A percentile compares a stretch with the other conserved stretches of the same genome.
These are phyloP conservation scores for Chymomyza amoena DNA, from an alignment of 2,888 invertebrate genomes.

Conservation along the genomic window DNA sequence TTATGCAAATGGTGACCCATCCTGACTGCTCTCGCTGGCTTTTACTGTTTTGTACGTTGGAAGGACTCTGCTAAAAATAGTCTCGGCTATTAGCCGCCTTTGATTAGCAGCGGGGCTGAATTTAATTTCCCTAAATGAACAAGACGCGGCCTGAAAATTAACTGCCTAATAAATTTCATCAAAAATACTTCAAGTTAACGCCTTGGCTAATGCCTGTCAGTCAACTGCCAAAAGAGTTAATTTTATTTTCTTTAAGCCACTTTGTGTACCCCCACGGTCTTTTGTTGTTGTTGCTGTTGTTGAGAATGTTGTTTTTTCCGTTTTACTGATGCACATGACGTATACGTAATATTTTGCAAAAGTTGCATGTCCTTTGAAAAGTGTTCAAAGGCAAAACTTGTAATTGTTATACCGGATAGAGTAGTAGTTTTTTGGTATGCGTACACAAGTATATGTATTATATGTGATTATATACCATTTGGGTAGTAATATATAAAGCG, in stretches of 20 bases:
- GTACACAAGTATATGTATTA: too few relatives aligned
- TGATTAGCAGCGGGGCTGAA: constrained; percentile 29
- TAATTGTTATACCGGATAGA: constrained; percentile 20
- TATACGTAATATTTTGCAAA: constrained; percentile 41
- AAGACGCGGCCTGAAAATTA: constrained; percentile 43
- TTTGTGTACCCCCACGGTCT: not conserved
- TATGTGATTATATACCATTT: too few relatives aligned
- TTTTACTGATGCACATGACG: constrained; percentile 20
- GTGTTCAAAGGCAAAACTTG: constrained; percentile 27
- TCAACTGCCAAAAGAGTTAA: not conserved
- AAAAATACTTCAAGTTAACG: not conserved
- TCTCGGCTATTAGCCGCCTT: not conserved
- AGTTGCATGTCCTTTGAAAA: constrained; percentile 34
- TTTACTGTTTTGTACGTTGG: not conserved
- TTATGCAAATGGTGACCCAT: constrained; percentile 64
- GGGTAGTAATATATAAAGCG: too few relatives aligned
- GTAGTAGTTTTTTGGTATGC: too few relatives aligned
- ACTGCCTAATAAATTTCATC: constrained; percentile 52
- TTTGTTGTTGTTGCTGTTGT: constrained; percentile 5
- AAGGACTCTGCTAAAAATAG: not conserved
- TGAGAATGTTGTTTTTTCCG: not conserved
- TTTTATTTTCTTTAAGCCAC: constrained; percentile 4
- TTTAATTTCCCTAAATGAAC: constrained; percentile 8
- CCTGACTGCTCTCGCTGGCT: constrained; percentile 15
- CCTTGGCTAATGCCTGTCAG: not conserved